These are phyloP conservation scores for Ciconia stormi DNA, from an alignment of 2,113 vertebrate species.

Conservation along the genomic window DNA sequence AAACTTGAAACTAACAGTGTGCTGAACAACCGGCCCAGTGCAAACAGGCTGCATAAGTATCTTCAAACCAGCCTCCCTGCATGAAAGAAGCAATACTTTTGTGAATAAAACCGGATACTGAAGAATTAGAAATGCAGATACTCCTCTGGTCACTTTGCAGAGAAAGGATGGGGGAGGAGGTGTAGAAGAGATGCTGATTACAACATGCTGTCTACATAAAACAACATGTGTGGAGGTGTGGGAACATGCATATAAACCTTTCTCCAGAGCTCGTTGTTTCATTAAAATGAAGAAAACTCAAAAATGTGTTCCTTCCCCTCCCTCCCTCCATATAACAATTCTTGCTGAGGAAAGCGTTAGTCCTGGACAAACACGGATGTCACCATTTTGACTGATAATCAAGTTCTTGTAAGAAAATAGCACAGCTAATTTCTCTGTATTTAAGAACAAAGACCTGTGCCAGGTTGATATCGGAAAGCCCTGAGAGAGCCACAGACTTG, in stretches of 20 bases:
- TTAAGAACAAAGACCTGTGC: neutral
- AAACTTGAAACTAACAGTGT: neutral
- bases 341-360: neutral
- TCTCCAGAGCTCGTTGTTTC: neutral
- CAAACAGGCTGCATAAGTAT: neutral
- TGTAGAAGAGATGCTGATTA: neutral
- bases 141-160: neutral
- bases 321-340: neutral
- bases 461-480: neutral
- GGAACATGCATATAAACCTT: neutral
- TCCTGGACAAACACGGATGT: neutral
- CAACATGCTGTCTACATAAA: neutral
- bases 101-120: neutral
- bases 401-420: neutral
- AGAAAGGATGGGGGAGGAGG: neutral
- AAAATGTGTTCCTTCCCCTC: neutral
- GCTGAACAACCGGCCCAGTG: neutral
- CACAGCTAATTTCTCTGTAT: neutral
- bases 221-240: constrained; percentile 20
- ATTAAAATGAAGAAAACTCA: neutral
- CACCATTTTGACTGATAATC: neutral
- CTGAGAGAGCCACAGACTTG: neutral
- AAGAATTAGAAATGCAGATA: neutral
- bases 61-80: neutral
- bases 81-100: neutral